Evolutionary conservation across 2,888 invertebrate genomes (phyloP), one percentile per base, ranked within the genome.

Genomic region (Margaritifera margaritifera): DNA sequence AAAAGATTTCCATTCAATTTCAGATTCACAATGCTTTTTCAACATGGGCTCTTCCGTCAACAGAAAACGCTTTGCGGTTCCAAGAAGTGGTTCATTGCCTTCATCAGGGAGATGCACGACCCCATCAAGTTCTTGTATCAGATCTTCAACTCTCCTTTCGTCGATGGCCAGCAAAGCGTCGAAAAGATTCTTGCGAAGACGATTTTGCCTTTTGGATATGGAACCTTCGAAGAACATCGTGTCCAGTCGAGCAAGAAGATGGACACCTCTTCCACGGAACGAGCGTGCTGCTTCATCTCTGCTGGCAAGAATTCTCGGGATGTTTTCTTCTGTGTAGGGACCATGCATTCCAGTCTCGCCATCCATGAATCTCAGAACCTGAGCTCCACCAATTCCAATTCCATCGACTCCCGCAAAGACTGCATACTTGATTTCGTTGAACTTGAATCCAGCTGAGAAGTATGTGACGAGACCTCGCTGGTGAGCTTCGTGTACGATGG

Each of bases 361-460:
- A 57, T 73, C 73, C 75, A 71, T 67, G 55, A 66, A 71, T 19
- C 75, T 63, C 15, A 81, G 71, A 1, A 81, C 81, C 61, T 81
- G 81, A 22, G 80, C 81, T 8, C 81, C 81, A 2, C 81, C 80
- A n/a, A 81, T 81, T 0, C 81, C 81, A 20, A 81, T 80, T 8
- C 81, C 80, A 62, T 81, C 81, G 2, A 79, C 79, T 2, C 81
- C 81, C 25, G 81, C 79, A 53, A 66, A 80, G 4, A 81, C 81
- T 20, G 81, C 80, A 52, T 79, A 75, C 55, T 79, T 74, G 65
- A 81, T 81, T 62, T 81, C 80, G 62, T 78, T 71, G 66, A 80
- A 81, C 69, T 80, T 81, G 68, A 81, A 81, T 8, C 81, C 81
- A n/a, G 81, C 80, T 2, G 81, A 81, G 51, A 77, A 77, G 42